These are phyloP conservation scores for Acrossocheilus wenchowensis DNA, from an alignment of 2,797 vertebrate genomes.

Conservation along the genomic window DNA sequence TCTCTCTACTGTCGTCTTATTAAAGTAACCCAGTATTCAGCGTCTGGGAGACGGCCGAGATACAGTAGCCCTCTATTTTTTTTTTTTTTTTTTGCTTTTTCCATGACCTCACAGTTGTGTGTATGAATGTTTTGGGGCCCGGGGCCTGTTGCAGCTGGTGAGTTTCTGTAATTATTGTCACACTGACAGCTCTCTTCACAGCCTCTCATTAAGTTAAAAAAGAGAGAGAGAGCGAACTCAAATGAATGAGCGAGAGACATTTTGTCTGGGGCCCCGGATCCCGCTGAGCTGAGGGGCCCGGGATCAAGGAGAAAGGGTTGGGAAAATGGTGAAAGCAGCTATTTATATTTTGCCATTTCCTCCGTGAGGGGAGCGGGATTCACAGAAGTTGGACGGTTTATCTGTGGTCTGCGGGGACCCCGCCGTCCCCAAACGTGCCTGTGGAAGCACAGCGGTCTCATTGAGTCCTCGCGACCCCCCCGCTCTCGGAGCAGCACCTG, in stretches of 20 bases:
- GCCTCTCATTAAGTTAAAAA: conserved; percentile 69
- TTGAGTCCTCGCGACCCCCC: conserved; percentile 6
- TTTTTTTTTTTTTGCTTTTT: not conserved
- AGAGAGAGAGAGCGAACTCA: conserved; percentile 40
- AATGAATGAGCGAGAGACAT: conserved; percentile 57
- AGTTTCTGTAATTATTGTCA: conserved; percentile 75
- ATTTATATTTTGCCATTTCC: conserved; percentile 51
- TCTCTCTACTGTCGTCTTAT: conserved; percentile 41
- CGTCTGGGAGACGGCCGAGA: conserved; percentile 13
- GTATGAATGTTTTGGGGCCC: conserved; percentile 30
- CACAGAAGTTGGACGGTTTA: conserved; percentile 31
- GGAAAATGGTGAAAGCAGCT: conserved; percentile 45
- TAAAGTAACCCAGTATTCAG: conserved; percentile 35
- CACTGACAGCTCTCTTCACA: conserved; percentile 71
- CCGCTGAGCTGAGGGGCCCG: conserved; percentile 56
- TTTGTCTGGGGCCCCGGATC: conserved; percentile 61
- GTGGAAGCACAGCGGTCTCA: conserved; percentile 25
- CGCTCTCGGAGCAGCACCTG: conserved; percentile 32
- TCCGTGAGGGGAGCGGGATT: conserved; percentile 42
- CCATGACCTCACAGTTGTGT: conserved; percentile 37
- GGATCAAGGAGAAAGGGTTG: conserved; percentile 45
- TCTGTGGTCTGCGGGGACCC: conserved; percentile 1
- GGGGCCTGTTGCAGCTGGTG: conserved; percentile 67
- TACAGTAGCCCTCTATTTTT: not conserved
- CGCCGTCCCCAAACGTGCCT: conserved; percentile 12